Evolutionary conservation across 2,113 vertebrate species (phyloP).

Genomic region (Phylloscopus whistleri): DNA sequence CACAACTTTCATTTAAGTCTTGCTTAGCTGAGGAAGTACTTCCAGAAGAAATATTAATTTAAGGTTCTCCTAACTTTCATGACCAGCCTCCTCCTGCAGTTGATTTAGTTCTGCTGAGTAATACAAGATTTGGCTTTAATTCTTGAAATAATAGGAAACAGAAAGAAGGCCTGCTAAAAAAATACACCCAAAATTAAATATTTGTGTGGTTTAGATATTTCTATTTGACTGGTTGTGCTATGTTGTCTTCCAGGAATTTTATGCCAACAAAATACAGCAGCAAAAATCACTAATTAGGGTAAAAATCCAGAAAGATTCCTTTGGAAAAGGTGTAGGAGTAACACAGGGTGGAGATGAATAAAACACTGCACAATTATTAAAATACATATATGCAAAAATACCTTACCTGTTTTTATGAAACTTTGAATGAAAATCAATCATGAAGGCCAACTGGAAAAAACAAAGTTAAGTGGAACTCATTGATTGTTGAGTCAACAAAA

Average conservation of each 20-base stretch:
- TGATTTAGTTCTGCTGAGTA: not conserved
- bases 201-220: not conserved
- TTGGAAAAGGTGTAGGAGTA: not conserved
- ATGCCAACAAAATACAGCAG: not conserved
- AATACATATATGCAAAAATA: not conserved
- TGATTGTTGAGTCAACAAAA: not conserved
- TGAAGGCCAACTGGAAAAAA: not conserved
- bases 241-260: not conserved
- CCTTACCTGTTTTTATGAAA: not conserved
- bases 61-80: not conserved
- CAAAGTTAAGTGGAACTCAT: not conserved
- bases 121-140: not conserved
- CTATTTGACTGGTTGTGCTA: not conserved
- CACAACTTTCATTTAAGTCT: not conserved
- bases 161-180: not conserved
- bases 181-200: not conserved
- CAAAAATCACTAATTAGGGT: not conserved
- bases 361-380: not conserved
- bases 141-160: not conserved
- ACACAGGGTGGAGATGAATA: not conserved
- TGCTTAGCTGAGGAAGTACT: not conserved
- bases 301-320: not conserved
- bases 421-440: not conserved
- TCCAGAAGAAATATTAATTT: not conserved
- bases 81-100: not conserved